These are phyloP conservation scores for Ceratina australensis DNA, from an alignment of 1,140 invertebrate species.

Conservation along the genomic window DNA sequence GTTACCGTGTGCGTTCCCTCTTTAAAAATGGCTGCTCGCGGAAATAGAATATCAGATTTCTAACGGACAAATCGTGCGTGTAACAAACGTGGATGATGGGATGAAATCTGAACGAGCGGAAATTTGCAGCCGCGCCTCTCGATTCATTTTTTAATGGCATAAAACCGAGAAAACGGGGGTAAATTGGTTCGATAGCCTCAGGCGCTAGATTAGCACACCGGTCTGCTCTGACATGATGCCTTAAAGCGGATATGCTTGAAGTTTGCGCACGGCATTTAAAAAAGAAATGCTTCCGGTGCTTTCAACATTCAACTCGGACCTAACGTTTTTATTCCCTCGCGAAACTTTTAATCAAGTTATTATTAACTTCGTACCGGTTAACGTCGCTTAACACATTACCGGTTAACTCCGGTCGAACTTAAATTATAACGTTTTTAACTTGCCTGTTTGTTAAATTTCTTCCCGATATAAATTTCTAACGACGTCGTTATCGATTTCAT, in stretches of 20 bases:
- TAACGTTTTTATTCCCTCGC: neutral
- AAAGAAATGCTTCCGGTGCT: neutral
- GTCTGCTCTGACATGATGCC: conserved; percentile 38
- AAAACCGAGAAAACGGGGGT: conserved; percentile 26
- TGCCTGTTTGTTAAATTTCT: too few species aligned
- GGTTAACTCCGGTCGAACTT: too few species aligned
- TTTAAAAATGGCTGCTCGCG: neutral
- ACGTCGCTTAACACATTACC: neutral
- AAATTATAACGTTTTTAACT: too few species aligned
- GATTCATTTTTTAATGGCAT: conserved; percentile 16
- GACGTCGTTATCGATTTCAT: neutral
- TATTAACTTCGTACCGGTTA: neutral
- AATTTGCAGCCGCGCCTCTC: neutral
- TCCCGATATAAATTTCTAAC: neutral
- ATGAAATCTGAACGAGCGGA: neutral
- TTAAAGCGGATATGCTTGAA: conserved; percentile 56
- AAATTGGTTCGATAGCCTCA: conserved; percentile 57
- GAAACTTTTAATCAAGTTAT: too few species aligned
- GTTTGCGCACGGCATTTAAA: neutral
- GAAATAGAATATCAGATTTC: neutral
- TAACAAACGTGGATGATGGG: too few species aligned
- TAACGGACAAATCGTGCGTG: neutral
- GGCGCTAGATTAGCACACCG: conserved; percentile 51
- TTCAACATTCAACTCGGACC: neutral
- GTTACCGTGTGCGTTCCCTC: neutral